Percentiles rank a stretch among this genome's conserved stretches.
phyloP scores from a whole-genome alignment of 2,113 vertebrate genomes.

The Psephotus haematonotus region DNA sequence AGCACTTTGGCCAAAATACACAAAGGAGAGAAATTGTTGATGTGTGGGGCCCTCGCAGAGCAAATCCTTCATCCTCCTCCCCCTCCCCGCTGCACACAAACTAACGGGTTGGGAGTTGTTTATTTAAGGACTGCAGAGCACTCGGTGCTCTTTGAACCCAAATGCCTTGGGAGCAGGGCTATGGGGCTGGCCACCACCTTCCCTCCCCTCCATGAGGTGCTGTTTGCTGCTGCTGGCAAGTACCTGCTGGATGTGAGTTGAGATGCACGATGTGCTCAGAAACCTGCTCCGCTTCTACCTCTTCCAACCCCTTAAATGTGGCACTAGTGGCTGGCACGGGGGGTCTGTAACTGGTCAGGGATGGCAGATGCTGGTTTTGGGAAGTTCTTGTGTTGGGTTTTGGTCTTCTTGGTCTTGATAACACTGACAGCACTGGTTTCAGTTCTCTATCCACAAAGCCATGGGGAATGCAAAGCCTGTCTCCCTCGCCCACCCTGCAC shows the following conservation, averaged over 20 bases:
- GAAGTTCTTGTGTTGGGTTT: not conserved
- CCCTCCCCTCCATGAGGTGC: slow-evolving; percentile 67
- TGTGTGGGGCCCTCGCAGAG: slow-evolving; percentile 88
- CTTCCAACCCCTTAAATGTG: fast-evolving
- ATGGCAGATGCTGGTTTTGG: not conserved
- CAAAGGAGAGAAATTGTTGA: slow-evolving; percentile 99
- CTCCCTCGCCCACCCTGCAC: not conserved
- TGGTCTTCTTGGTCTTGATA: not conserved
- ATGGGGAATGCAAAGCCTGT: not conserved
- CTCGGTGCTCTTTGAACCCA: slow-evolving; percentile 75
- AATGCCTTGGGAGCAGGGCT: slow-evolving; percentile 73
- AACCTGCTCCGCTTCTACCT: not conserved
- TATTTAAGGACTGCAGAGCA: slow-evolving; percentile 86
- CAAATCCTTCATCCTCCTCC: slow-evolving; percentile 85
- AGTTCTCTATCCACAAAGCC: not conserved
- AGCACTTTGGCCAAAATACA: slow-evolving; percentile 94
- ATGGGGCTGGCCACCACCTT: slow-evolving; percentile 78
- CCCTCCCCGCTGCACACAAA: slow-evolving; percentile 73
- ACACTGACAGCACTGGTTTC: not conserved
- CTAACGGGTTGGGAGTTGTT: slow-evolving; percentile 83
- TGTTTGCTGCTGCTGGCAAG: slow-evolving; percentile 9
- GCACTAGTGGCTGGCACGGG: fast-evolving
- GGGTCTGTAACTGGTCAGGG: fast-evolving
- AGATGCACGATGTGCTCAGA: fast-evolving
- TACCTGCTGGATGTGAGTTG: not conserved